Evolutionary conservation across 2,113 vertebrate species (phyloP), one percentile per base, ranked within the genome.

Genomic region (Hirundichthys speculiger): DNA sequence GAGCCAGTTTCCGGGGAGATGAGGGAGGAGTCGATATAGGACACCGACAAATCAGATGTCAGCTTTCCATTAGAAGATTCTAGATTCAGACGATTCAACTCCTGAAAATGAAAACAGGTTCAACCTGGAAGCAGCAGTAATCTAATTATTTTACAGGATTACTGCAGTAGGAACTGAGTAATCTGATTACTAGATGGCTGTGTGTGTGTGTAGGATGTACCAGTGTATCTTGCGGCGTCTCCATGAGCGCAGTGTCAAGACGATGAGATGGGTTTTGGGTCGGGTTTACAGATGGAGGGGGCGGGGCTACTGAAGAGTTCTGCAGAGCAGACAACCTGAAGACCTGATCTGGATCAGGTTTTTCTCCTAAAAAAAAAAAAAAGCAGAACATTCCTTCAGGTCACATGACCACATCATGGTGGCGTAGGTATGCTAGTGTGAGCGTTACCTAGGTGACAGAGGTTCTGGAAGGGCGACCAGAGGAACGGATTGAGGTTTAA

Each of bases 401-500:
- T 27, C 18, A 52, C 3, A 3, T 11, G 15, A 9, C 11, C 21
- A 38, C 16, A 16, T 6, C 41, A 43, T n/a, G 41, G 13, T n/a
- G 25, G 21, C 10, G 3, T 6, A 8, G 3, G 9, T 4, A 12
- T 39, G 4, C 10, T 15, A 14, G 40, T 9, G 25, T 57, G 42
- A 16, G 41, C 22, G 54, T 90, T 92, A 99, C 98, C 98, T 90
- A 99, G 95, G 92, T 99, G 97, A 94, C 98, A 99, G 41, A 99
- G 93, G 12, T 94, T 96, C 86, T 99, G 96, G 87, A 99, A 99
- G 15, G 96, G 96, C 49, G 96, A 96, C 98, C 98, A 99, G 75
- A 98, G 94, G 85, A 99, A 99, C 65, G 98, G 98, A 87, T 99
- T 99, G 91, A 99, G 94, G 84, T 91, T 95, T 92, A 99, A 93